Evolutionary conservation across 2,888 invertebrate species (phyloP).

Genomic region (Leucozona laternaria): DNA sequence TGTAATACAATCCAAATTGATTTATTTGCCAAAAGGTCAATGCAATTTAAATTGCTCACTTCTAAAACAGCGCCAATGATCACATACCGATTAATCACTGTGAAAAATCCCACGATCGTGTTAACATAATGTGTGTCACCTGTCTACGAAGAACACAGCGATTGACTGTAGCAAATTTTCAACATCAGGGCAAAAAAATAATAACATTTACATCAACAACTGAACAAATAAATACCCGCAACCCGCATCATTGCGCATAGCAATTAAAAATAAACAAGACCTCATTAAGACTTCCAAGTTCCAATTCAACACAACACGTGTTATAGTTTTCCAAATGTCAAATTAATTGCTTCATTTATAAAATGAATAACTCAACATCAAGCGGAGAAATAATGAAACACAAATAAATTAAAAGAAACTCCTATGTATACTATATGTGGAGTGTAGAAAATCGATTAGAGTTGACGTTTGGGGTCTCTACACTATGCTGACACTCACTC

Average conservation of each 20-base stretch:
- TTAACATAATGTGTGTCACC: constrained; percentile 43
- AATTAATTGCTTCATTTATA: constrained; percentile 66
- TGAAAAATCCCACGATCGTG: constrained; percentile 50
- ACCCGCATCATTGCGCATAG: constrained; percentile 29
- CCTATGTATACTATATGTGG: not conserved
- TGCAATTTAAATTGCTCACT: constrained; percentile 41
- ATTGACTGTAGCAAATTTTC: constrained; percentile 3
- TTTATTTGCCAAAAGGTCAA: constrained; percentile 38
- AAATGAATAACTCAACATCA: constrained; percentile 58
- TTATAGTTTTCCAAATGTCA: constrained; percentile 66
- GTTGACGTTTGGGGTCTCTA: constrained; percentile 18
- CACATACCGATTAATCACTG: constrained; percentile 45
- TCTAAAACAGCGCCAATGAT: constrained; percentile 29
- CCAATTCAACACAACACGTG: constrained; percentile 70
- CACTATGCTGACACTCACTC: not conserved
- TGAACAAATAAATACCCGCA: constrained; percentile 15
- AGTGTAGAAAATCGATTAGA: constrained; percentile 65
- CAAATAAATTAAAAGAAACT: constrained; percentile 34
- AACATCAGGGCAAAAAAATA: not conserved
- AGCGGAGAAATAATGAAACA: constrained; percentile 30
- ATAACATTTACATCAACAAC: not conserved
- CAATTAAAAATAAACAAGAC: constrained; percentile 41
- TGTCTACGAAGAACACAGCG: constrained; percentile 28
- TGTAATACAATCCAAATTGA: constrained; percentile 14
- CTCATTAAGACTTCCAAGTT: constrained; percentile 61